Conservation (phyloP, 1,140 invertebrate species). For the Hylyphantes graminicola region DNA sequence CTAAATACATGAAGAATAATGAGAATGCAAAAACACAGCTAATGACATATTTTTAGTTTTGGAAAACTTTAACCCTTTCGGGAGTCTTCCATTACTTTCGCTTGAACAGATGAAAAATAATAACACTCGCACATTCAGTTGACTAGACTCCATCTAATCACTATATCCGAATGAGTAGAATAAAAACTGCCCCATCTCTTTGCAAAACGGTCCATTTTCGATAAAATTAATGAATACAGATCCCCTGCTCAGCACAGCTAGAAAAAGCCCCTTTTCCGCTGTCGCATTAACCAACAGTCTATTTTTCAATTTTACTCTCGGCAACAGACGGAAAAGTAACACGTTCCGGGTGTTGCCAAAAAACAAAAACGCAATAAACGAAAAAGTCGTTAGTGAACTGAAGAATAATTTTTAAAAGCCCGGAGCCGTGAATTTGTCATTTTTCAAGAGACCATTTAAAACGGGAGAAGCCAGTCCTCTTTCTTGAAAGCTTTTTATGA, state of each 20-base stretch:
- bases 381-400: conserved; percentile 55
- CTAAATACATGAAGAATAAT: conserved; percentile 30
- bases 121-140: conserved; percentile 27
- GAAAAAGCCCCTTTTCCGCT: conserved; percentile 42
- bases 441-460: conserved; percentile 54
- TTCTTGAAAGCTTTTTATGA: conserved; percentile 54
- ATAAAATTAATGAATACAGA: conserved; percentile 55
- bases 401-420: conserved; percentile 56
- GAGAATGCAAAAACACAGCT: conserved; percentile 15
- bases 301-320: conserved; percentile 54
- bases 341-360: conserved; percentile 39
- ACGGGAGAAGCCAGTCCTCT: conserved; percentile 9
- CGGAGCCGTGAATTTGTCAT: conserved; percentile 50
- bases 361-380: conserved; percentile 56
- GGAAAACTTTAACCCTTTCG: conserved; percentile 15
- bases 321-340: conserved; percentile 57
- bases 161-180: conserved; percentile 37
- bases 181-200: conserved; percentile 24
- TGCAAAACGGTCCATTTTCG: conserved; percentile 49
- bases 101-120: conserved; percentile 44
- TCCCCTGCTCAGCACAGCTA: conserved; percentile 5
- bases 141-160: conserved; percentile 48
- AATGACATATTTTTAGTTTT: conserved; percentile 37
- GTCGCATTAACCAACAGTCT: conserved; percentile 42
- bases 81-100: conserved; percentile 34